Base-by-base conservation (phyloP, 2,797 vertebrate genomes). In the Erpetoichthys calabaricus region DNA sequence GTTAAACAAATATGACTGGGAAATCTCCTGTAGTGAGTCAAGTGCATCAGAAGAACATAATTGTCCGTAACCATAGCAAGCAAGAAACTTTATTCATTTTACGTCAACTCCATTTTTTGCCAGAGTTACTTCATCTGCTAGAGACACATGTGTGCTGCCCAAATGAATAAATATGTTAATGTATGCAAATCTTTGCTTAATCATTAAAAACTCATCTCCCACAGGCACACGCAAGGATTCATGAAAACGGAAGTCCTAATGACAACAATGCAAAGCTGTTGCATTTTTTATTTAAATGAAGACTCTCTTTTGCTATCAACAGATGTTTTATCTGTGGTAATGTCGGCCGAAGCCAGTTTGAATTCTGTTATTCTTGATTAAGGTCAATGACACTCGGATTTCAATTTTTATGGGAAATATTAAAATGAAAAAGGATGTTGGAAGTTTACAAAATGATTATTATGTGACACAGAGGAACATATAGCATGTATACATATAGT, bases 231-330 rank as follows among this genome's bases (percentile, higher is more conserved):
- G 25, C 6, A 49, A 49, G n/a, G n/a, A 49, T 5, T 49, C 47
- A 49, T 49, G 47, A 49, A 49, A 49, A 49, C n/a, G 47, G 47
- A n/a, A 49, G 47, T 5, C 47, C 7, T 49, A 49, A 49, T 49
- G 47, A 49, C 7, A 49, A 5, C 7, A 49, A 7, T 5, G 25
- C 25, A 49, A 49, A 49, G 47, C 47, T 49, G n/a, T 49, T 49
- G 47, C 47, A 49, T 49, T 49, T 49, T 49, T 49, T 49, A 49
- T 49, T 49, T 49, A 49, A 7, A 49, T 49, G 47, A 49, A 7
- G 47, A 49, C 47, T 49, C 47, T 7, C 5, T 4, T 7, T 49
- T 49, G 5, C n/a, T 7, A 49, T 49, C n/a, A n/a, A n/a, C 47
- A 49, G 47, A 49, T 49, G n/a, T 49, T 8, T 7, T 49, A 49